These are phyloP conservation scores for Lepidostoma basale DNA, from an alignment of 1,140 invertebrate species.

Conservation along the genomic window DNA sequence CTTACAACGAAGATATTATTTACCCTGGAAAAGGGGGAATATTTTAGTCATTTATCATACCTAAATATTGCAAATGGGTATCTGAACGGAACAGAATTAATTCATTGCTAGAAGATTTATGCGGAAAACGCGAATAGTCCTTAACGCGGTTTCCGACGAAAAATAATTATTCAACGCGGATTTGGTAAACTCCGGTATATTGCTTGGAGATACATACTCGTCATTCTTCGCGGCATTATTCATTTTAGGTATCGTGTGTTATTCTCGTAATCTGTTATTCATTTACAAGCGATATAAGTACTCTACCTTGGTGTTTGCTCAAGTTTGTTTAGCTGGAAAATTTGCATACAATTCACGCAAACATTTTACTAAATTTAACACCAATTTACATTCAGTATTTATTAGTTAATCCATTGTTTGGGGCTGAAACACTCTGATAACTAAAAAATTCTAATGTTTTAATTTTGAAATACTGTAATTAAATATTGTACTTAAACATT, in stretches of 20 bases:
- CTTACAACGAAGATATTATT: too few species aligned
- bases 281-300: slow-evolving; percentile 7
- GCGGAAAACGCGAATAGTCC: background rate
- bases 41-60: too few species aligned
- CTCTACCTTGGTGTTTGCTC: background rate
- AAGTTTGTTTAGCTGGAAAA: slow-evolving; percentile 2
- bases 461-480: too few species aligned
- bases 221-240: background rate
- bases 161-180: background rate
- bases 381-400: too few species aligned
- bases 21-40: too few species aligned
- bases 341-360: slow-evolving; percentile 2
- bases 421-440: too few species aligned
- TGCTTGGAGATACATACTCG: background rate
- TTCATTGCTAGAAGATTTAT: background rate
- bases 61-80: too few species aligned
- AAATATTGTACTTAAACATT: too few species aligned
- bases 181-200: too few species aligned
- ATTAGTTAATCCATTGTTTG: too few species aligned
- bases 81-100: too few species aligned
- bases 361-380: background rate
- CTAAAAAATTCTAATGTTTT: too few species aligned
- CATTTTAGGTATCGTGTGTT: slow-evolving; percentile 3
- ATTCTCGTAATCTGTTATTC: slow-evolving; percentile 13
- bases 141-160: background rate